A percentile compares a stretch with the other conserved stretches of the same genome.
Conservation (phyloP, 2,797 vertebrate genomes). For the Eptatretus atami region DNA sequence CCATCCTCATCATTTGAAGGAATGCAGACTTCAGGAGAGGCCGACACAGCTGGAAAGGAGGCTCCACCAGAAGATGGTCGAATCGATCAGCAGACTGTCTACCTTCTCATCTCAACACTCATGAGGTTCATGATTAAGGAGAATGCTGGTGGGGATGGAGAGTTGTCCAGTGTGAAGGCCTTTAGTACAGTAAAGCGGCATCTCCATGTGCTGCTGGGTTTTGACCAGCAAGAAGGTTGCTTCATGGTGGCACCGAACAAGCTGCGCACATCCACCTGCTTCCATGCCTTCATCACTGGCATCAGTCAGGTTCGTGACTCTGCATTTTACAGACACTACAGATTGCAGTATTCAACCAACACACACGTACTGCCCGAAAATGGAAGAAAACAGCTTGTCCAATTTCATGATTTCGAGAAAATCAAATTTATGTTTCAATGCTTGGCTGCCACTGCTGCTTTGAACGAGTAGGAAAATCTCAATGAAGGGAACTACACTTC, state of each 20-base stretch:
- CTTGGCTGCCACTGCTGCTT: too few relatives aligned
- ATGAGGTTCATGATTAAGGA: conserved; percentile 99
- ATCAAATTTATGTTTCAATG: too few relatives aligned
- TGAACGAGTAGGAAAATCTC: too few relatives aligned
- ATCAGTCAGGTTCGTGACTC: conserved; percentile 38
- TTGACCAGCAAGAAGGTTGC: conserved; percentile 86
- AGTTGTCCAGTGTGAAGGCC: conserved; percentile 84
- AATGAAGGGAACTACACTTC: too few relatives aligned
- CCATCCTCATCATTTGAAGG: too few relatives aligned
- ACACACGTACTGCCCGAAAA: too few relatives aligned
- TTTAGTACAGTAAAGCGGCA: conserved; percentile 95
- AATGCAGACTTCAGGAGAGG: conserved; percentile 34
- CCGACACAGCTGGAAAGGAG: conserved; percentile 54
- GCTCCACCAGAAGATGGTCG: conserved; percentile 69
- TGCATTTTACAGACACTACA: too few relatives aligned
- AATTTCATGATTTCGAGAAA: too few relatives aligned
- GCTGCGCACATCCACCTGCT: conserved; percentile 87
- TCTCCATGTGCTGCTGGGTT: conserved; percentile 66
- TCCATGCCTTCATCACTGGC: conserved; percentile 87
- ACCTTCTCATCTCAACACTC: conserved; percentile 82
- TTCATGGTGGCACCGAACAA: conserved; percentile 97
- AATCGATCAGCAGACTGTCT: conserved; percentile 91
- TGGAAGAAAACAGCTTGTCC: too few relatives aligned
- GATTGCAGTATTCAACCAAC: too few relatives aligned
- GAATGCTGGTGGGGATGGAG: conserved; percentile 61